These are phyloP conservation scores for Tympanoctomys barrerae DNA, from an alignment of 2,797 vertebrate species.

Conservation along the genomic window DNA sequence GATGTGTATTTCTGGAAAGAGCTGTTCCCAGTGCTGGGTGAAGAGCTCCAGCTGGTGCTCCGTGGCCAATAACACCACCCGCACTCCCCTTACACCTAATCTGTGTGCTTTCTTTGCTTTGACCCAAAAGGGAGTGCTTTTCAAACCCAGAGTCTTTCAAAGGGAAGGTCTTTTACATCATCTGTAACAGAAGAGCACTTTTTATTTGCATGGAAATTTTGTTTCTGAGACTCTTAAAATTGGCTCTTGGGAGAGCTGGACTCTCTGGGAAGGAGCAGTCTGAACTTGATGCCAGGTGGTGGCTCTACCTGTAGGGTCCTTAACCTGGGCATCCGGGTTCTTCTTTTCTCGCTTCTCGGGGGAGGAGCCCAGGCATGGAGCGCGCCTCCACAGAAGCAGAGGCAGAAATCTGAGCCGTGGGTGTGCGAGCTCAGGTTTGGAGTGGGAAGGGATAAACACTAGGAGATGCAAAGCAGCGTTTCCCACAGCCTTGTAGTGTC, in stretches of 20 bases:
- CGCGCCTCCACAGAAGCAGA: not conserved
- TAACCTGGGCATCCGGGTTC: not conserved
- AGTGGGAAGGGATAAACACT: not conserved
- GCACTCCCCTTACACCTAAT: rapidly evolving
- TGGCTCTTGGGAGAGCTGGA: not conserved
- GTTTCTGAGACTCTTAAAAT: not conserved
- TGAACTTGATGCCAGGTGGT: not conserved
- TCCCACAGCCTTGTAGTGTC: rapidly evolving
- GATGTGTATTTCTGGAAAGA: rapidly evolving
- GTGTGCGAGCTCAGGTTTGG: not conserved
- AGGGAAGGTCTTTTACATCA: not conserved
- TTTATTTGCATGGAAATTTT: not conserved
- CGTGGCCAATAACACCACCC: rapidly evolving
- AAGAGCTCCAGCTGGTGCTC: not conserved
- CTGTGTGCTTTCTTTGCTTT: not conserved
- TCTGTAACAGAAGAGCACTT: not conserved
- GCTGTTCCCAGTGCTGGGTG: too few species aligned
- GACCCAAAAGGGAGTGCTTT: not conserved
- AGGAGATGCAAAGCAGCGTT: not conserved
- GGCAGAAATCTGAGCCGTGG: not conserved
- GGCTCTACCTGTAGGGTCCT: rapidly evolving
- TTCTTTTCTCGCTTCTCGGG: not conserved
- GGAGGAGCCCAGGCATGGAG: not conserved
- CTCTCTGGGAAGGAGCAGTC: rapidly evolving
- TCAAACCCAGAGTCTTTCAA: not conserved